A percentile compares a stretch with the other conserved stretches of the same genome.
Evolutionary conservation across 2,888 invertebrate species (phyloP).

Genomic region (Octonoba sinensis): DNA sequence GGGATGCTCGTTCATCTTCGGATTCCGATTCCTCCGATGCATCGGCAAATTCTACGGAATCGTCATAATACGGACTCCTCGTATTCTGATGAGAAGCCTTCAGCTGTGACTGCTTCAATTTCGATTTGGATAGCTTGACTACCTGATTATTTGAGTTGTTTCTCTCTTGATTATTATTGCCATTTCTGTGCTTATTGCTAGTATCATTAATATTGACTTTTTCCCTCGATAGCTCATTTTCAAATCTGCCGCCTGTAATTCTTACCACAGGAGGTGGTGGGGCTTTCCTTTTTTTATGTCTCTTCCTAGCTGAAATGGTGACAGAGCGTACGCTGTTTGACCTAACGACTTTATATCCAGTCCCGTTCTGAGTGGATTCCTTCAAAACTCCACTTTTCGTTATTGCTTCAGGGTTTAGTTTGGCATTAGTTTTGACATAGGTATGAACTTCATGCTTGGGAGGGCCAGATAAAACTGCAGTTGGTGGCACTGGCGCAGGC

Average conservation of each 20-base stretch:
- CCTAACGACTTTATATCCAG: slow-evolving; percentile 16
- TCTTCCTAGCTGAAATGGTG: slow-evolving; percentile 7
- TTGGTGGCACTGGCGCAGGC: slow-evolving; percentile 50
- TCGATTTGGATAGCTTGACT: not conserved
- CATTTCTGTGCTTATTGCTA: no score
- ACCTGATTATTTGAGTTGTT: not conserved
- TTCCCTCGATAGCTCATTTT: no score
- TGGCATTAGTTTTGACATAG: no score
- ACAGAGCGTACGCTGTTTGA: slow-evolving; percentile 12
- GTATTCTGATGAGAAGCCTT: not conserved
- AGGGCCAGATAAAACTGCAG: not conserved
- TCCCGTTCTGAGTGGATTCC: not conserved
- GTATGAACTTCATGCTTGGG: no score
- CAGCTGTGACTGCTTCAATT: not conserved
- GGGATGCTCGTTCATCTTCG: slow-evolving; percentile 22
- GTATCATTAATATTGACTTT: no score
- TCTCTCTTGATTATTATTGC: not conserved
- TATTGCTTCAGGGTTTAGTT: not conserved
- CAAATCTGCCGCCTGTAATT: no score
- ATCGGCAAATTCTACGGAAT: not conserved
- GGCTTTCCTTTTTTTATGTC: slow-evolving; percentile 38
- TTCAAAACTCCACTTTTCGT: not conserved
- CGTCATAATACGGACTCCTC: not conserved
- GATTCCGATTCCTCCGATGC: slow-evolving; percentile 2
- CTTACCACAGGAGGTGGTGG: slow-evolving; percentile 23